Conservation (phyloP, 2,888 invertebrate genomes). For the Philopedon plagiatum region DNA sequence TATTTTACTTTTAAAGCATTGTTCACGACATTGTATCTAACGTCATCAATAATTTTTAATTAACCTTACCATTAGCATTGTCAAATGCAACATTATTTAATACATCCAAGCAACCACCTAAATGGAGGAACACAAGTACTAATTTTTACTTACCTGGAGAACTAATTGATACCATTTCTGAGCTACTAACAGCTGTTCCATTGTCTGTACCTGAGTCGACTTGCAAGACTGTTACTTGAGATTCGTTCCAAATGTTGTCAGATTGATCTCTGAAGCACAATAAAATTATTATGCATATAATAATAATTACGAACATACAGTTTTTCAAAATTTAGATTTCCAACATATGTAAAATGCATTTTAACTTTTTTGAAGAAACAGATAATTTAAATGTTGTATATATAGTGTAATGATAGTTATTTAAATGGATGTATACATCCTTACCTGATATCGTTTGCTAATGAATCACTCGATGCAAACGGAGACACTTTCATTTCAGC, state of each 20-base stretch:
- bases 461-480: conserved; percentile 87
- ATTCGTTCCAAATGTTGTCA: conserved; percentile 92
- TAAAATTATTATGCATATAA: conserved; percentile 12
- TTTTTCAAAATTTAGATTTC: too few species aligned
- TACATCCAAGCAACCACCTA: too few species aligned
- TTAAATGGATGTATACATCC: too few species aligned
- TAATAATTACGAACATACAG: too few species aligned
- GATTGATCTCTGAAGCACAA: conserved; percentile 78
- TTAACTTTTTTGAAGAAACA: too few species aligned
- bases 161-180: conserved; percentile 68
- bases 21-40: too few species aligned
- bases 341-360: too few species aligned
- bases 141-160: conserved; percentile 66
- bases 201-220: conserved; percentile 80
- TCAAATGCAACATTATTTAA: too few species aligned
- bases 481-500: conserved; percentile 75
- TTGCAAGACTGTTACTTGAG: conserved; percentile 87
- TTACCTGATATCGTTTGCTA: conserved; percentile 81
- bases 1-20: too few species aligned
- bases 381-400: neutral
- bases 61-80: too few species aligned
- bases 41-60: too few species aligned
- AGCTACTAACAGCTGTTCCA: conserved; percentile 73
- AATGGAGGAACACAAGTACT: neutral
- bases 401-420: neutral